A percentile compares a stretch with the other conserved stretches of the same genome.
These are phyloP conservation scores for Philaethria dido DNA, from an alignment of 2,888 invertebrate species.

Conservation along the genomic window DNA sequence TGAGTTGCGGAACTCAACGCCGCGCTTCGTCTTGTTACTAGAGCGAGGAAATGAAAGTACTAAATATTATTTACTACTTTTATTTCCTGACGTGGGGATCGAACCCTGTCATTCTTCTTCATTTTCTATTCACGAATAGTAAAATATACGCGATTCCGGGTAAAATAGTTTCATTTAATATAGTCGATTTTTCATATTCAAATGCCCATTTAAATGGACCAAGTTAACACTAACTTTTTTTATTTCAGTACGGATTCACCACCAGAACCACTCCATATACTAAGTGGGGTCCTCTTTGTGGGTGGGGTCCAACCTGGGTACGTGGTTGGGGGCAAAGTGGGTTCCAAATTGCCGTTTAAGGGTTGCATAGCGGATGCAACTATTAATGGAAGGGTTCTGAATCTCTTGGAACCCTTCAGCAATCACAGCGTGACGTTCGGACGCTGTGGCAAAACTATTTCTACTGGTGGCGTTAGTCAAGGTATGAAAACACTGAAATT, in stretches of 20 bases:
- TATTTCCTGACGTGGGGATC: no score
- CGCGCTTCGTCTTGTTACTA: no score
- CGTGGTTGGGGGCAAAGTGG: constrained; percentile 80
- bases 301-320: constrained; percentile 91
- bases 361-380: constrained; percentile 98
- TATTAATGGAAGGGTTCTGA: constrained; percentile 87
- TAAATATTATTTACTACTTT: no score
- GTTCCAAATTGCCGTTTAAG: constrained; percentile 86
- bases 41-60: no score
- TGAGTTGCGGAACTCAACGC: no score
- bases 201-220: no score
- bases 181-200: no score
- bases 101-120: no score
- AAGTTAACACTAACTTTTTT: neutral
- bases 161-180: no score
- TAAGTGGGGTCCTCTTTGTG: constrained; percentile 90
- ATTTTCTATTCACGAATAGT: no score
- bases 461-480: constrained; percentile 66
- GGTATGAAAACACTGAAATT: no score
- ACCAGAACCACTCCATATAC: constrained; percentile 85
- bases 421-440: constrained; percentile 65
- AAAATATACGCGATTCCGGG: no score
- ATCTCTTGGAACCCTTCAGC: constrained; percentile 65
- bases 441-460: constrained; percentile 62
- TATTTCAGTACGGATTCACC: constrained; percentile 78